Evolutionary conservation across 2,888 invertebrate species (phyloP).

Genomic region (Gastrophysa polygoni): DNA sequence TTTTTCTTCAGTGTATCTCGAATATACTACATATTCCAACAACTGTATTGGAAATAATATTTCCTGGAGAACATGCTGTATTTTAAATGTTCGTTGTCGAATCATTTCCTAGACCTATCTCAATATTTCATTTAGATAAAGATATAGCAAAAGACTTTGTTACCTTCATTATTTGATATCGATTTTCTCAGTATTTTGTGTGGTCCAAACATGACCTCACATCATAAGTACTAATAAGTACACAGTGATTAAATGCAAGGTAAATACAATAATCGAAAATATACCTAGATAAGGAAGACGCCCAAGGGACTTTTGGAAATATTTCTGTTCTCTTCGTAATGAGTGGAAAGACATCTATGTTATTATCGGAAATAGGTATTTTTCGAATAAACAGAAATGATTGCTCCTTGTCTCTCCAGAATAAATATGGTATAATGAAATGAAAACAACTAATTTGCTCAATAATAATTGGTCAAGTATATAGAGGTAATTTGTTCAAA

Average conservation of each 20-base stretch:
- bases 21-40: too few species aligned
- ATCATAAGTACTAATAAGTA: neutral
- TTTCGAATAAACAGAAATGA: neutral
- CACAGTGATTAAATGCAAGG: neutral
- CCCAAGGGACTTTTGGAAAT: slow-evolving; percentile 19
- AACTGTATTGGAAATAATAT: too few species aligned
- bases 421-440: neutral
- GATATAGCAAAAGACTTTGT: neutral
- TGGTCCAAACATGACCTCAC: neutral
- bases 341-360: neutral
- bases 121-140: neutral
- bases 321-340: too few species aligned
- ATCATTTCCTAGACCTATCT: neutral
- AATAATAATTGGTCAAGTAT: neutral
- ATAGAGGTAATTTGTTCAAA: neutral
- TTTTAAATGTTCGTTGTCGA: too few species aligned
- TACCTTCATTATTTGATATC: neutral
- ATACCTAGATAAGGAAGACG: slow-evolving; percentile 24
- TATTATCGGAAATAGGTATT: neutral
- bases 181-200: neutral
- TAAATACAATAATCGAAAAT: slow-evolving; percentile 13
- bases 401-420: neutral
- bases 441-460: neutral
- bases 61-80: too few species aligned
- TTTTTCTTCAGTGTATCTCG: too few species aligned